Percentiles rank a stretch among this genome's conserved stretches.
These are phyloP conservation scores for Leptodactylus fallax DNA, from an alignment of 2,797 vertebrate species.

Conservation along the genomic window DNA sequence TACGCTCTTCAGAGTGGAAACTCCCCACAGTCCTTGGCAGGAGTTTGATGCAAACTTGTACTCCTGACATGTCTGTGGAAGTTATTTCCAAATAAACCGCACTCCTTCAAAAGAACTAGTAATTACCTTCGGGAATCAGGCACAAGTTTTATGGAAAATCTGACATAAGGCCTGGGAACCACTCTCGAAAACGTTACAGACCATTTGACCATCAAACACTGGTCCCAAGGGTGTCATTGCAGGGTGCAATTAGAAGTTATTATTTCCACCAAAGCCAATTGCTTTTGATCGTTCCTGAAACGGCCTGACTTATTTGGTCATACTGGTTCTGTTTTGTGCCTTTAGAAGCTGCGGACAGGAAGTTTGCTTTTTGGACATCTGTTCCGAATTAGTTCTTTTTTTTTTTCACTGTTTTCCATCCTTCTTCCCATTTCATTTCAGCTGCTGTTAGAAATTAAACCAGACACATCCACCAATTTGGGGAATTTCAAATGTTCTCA, in stretches of 20 bases:
- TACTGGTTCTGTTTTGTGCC: slow-evolving; percentile 49
- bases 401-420: slow-evolving; percentile 28
- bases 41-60: slow-evolving; percentile 54
- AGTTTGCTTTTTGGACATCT: slow-evolving; percentile 62
- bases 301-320: slow-evolving; percentile 55
- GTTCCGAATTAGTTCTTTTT: slow-evolving; percentile 56
- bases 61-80: slow-evolving; percentile 62
- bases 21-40: slow-evolving; percentile 58
- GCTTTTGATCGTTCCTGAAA: slow-evolving; percentile 60
- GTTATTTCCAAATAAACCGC: slow-evolving; percentile 64
- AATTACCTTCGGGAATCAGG: slow-evolving; percentile 63
- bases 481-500: slow-evolving; percentile 61
- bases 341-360: slow-evolving; percentile 61
- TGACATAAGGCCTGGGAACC: slow-evolving; percentile 63
- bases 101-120: slow-evolving; percentile 60
- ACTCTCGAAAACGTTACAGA: slow-evolving; percentile 59
- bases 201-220: slow-evolving; percentile 64
- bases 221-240: slow-evolving; percentile 59
- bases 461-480: slow-evolving; percentile 62
- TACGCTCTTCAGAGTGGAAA: slow-evolving; percentile 54
- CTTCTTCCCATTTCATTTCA: slow-evolving; percentile 54
- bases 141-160: slow-evolving; percentile 64
- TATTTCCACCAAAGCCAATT: slow-evolving; percentile 62
- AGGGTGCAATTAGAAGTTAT: slow-evolving; percentile 65
- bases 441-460: slow-evolving; percentile 63